Conservation (phyloP, 1,140 invertebrate genomes). For the Euglossa dilemma region DNA sequence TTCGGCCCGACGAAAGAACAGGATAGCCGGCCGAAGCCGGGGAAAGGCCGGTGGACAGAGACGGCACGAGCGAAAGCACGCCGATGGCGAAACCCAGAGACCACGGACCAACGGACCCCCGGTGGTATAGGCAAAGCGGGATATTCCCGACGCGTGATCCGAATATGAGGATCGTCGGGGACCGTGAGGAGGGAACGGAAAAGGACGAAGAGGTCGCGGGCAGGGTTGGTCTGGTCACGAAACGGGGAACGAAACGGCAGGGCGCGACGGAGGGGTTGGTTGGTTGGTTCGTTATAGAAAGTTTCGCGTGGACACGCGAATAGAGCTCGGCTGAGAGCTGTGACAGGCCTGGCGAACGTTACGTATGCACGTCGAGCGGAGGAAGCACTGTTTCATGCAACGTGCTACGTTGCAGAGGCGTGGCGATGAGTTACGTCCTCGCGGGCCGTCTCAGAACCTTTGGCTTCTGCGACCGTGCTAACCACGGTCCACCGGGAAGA, state of each 20-base stretch:
- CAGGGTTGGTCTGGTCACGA: conserved; percentile 4
- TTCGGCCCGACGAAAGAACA: conserved; percentile 46
- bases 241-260: conserved; percentile 4
- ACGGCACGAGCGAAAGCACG: not conserved
- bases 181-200: too few species aligned
- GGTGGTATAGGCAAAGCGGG: conserved; percentile 42
- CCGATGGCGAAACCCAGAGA: not conserved
- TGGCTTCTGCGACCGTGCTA: conserved; percentile 34
- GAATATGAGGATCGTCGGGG: conserved; percentile 39
- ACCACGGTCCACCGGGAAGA: conserved; percentile 53
- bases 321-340: conserved; percentile 30
- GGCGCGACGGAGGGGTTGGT: not conserved
- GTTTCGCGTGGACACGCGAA: conserved; percentile 44
- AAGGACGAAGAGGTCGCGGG: not conserved
- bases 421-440: conserved; percentile 55
- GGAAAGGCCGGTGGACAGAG: conserved; percentile 23
- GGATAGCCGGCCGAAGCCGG: not conserved
- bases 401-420: conserved; percentile 53
- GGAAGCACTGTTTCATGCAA: conserved; percentile 53
- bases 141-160: conserved; percentile 43
- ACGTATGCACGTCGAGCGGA: conserved; percentile 44
- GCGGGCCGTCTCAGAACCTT: conserved; percentile 27
- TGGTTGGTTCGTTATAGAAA: conserved; percentile 40
- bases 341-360: conserved; percentile 25
- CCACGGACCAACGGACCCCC: conserved; percentile 29